Evolutionary conservation across 2,888 invertebrate genomes (phyloP).

Genomic region (Lepas anatifera): DNA sequence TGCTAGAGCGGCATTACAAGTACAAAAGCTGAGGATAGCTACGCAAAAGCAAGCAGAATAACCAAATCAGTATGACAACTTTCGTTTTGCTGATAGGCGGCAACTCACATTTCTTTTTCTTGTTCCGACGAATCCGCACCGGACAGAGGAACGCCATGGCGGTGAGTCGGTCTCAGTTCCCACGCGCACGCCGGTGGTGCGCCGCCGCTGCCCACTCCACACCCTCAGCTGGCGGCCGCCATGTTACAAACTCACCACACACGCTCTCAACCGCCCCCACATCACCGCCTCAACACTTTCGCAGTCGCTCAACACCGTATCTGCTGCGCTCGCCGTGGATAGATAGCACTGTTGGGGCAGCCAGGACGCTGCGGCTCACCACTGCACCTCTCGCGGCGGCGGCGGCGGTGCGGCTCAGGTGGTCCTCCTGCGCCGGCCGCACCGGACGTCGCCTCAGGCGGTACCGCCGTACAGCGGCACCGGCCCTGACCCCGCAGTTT

Average conservation of each 20-base stretch:
- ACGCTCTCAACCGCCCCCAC: background rate
- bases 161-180: constrained; percentile 13
- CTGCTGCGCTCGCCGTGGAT: too few species aligned
- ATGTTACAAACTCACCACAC: background rate
- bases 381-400: too few species aligned
- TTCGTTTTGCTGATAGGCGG: too few species aligned
- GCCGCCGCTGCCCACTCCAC: constrained; percentile 2
- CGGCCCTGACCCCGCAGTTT: too few species aligned
- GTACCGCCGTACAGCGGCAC: background rate
- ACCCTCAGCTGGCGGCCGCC: too few species aligned
- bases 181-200: background rate
- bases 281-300: background rate
- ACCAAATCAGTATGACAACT: too few species aligned
- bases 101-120: constrained; percentile 81
- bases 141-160: constrained; percentile 88
- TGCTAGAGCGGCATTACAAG: too few species aligned
- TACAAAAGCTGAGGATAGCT: too few species aligned
- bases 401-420: too few species aligned
- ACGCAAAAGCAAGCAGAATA: too few species aligned
- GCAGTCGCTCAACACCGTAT: background rate
- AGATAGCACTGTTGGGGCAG: too few species aligned
- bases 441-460: background rate
- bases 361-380: too few species aligned
- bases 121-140: constrained; percentile 79
- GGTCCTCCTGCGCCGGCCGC: background rate